Evolutionary conservation across 2,113 vertebrate genomes (phyloP).

Genomic region (Stomatorhinus ivindoensis): DNA sequence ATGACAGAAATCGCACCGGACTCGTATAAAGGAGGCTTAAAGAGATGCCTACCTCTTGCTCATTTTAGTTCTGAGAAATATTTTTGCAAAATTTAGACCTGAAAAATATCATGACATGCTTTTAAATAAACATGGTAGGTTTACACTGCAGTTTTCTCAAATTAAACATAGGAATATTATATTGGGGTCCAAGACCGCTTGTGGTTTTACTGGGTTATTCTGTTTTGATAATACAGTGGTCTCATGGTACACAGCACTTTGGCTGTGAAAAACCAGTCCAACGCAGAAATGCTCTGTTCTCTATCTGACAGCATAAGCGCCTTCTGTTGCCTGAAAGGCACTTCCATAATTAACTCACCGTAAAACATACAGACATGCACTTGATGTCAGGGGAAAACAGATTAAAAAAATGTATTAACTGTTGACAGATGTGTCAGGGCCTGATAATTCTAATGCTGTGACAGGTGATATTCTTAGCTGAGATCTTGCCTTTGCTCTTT

Average conservation of each 20-base stretch:
- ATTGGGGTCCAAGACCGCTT: not conserved
- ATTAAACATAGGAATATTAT: not conserved
- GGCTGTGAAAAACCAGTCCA: not conserved
- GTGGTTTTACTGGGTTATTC: not conserved
- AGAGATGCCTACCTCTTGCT: not conserved
- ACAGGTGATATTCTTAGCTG: slow-evolving; percentile 1
- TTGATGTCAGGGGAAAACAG: not conserved
- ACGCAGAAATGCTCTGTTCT: not conserved
- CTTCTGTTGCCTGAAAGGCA: not conserved
- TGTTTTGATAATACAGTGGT: not conserved
- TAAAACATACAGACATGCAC: not conserved
- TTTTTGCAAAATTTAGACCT: not conserved
- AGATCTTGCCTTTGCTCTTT: not conserved
- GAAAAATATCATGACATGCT: not conserved
- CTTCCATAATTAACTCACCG: not conserved
- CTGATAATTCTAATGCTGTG: not conserved
- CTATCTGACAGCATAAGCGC: not conserved
- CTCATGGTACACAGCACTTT: not conserved
- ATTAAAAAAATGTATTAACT: not conserved
- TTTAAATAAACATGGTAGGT: not conserved
- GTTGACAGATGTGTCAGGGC: not conserved
- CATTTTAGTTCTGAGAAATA: not conserved
- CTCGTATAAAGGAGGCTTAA: not conserved
- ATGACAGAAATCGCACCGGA: not conserved
- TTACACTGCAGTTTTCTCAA: not conserved